phyloP scores from a whole-genome alignment of 2,113 vertebrate genomes.

The Myodes glareolus region DNA sequence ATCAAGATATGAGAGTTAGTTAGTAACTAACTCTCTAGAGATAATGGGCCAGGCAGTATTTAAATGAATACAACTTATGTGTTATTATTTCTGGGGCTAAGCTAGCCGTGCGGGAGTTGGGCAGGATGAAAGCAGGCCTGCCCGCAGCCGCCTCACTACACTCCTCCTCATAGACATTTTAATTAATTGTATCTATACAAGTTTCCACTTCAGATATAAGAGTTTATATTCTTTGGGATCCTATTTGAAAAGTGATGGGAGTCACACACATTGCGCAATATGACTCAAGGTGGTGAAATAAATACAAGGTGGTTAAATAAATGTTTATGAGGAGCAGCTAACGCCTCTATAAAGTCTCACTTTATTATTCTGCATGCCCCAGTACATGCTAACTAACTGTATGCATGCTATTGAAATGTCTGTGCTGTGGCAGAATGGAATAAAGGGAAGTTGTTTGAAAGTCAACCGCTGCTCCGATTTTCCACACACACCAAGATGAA shows the following conservation, averaged over 20 bases:
- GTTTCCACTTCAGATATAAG: neutral
- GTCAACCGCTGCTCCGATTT: neutral
- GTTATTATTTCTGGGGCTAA: too few relatives aligned
- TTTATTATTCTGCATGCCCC: neutral
- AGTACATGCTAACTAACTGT: conserved; percentile 9
- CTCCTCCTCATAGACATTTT: neutral
- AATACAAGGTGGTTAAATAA: neutral
- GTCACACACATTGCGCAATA: neutral
- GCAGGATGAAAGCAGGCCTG: too few relatives aligned
- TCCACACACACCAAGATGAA: neutral
- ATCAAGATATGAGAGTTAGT: too few relatives aligned
- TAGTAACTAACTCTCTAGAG: too few relatives aligned
- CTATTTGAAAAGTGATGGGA: neutral
- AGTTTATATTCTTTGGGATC: conserved; percentile 39
- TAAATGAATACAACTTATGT: too few relatives aligned
- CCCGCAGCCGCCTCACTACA: too few relatives aligned
- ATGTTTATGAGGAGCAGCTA: neutral
- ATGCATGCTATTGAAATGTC: neutral
- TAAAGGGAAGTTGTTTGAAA: conserved; percentile 8
- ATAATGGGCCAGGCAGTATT: too few relatives aligned
- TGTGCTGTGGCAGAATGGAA: neutral
- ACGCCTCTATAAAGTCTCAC: neutral
- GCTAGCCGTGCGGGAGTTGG: too few relatives aligned
- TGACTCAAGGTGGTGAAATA: neutral
- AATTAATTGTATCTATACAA: conserved; percentile 29